Evolutionary conservation across 2,797 vertebrate genomes (phyloP).

Genomic region (Gambusia yucatana): DNA sequence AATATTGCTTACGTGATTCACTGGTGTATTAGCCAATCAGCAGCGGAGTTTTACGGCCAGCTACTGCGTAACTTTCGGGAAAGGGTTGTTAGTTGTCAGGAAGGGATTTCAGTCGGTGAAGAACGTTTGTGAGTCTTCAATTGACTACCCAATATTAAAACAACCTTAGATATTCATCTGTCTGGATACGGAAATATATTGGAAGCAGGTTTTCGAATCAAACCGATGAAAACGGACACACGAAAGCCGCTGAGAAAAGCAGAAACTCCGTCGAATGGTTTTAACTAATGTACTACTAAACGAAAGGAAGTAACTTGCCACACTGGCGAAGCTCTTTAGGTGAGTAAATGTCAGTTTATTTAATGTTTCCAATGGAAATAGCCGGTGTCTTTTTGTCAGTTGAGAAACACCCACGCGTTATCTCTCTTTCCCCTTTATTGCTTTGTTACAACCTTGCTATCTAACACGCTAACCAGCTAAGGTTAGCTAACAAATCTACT

Average conservation of each 20-base stretch:
- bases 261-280: constrained; percentile 39
- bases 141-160: not conserved
- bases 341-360: constrained; percentile 58
- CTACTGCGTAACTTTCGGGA: constrained; percentile 79
- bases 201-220: not conserved
- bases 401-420: not conserved
- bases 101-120: constrained; percentile 60
- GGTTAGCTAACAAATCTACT: constrained; percentile 7
- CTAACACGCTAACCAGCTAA: constrained; percentile 41
- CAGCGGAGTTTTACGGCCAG: not conserved
- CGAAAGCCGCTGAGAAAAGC: not conserved
- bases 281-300: constrained; percentile 65
- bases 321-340: constrained; percentile 73
- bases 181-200: constrained; percentile 1
- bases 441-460: constrained; percentile 4
- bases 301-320: constrained; percentile 81
- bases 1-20: constrained; percentile 61
- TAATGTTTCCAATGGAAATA: not conserved
- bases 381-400: not conserved
- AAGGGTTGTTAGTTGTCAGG: constrained; percentile 75
- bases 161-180: not conserved
- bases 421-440: not conserved
- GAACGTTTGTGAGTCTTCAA: not conserved
- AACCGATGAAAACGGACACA: not conserved
- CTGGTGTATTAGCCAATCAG: constrained; percentile 68